Base-by-base conservation (phyloP, 2,888 invertebrate species). In the Hyppa rectilinea region DNA sequence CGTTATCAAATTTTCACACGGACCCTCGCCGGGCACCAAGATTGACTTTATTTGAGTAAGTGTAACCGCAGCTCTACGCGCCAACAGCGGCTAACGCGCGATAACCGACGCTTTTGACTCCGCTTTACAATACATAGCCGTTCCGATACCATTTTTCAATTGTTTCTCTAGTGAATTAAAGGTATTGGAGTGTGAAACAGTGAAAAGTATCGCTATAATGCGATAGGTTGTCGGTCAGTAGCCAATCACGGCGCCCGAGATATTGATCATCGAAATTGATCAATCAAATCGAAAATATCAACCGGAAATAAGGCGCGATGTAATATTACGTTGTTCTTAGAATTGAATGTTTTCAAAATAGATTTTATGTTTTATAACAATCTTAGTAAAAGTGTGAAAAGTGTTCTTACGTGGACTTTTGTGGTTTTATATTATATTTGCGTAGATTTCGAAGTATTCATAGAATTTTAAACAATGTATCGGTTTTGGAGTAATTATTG, bases 1-100 rank as follows among this genome's bases (percentile, higher is more conserved):
- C 91, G 95, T 95, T 95, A 95, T 95, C 95, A 95, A 96, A 95
- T 95, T 96, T 96, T 96, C 95, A 96, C 95, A 96, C 95, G 95
- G 91, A 88, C 90, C 91, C 90, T 87, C 87, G 88, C 85, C 86
- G 87, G 81, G 90, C 92, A 89, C 92, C 94, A 91, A 95, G 95
- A 95, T 95, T 93, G 95, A 94, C 94, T 95, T 94, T 96, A 96
- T 95, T 95, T 95, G 94, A 94, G 93, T 90, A 95, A 95, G 94
- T 94, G 89, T 90, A 92, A 96, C 95, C 95, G 90, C 95, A 96
- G 88, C 78, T 76, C 85, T 93, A 92, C 93, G 92, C 91, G 89
- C 80, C 84, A 78, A 76, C 82, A 82, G 77, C 77, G 60, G 71
- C 85, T 85, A 81, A 85, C 83, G 78, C 83, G 85, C 87, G 83